Evolutionary conservation across 2,888 invertebrate species (phyloP).

Genomic region (Agrotis exclamationis): DNA sequence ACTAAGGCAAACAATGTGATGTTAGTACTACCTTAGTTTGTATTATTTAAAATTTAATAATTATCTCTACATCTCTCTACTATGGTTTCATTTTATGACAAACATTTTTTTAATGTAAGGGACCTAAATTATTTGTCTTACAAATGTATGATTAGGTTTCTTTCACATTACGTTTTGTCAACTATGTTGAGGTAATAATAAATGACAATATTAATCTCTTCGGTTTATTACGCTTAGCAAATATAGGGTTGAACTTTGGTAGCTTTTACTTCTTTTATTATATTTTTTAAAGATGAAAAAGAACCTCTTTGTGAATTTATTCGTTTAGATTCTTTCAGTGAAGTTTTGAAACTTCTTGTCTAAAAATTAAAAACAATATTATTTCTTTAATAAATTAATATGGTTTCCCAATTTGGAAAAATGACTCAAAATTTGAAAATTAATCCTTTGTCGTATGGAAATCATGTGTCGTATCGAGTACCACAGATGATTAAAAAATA

Average conservation of each 20-base stretch:
- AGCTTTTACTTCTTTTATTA: constrained; percentile 40
- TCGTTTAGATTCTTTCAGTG: background rate
- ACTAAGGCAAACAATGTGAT: constrained; percentile 79
- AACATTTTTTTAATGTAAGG: constrained; percentile 22
- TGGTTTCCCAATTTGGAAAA: background rate
- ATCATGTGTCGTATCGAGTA: constrained; percentile 51
- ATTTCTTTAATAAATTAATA: background rate
- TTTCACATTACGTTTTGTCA: constrained; percentile 24
- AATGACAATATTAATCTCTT: constrained; percentile 36
- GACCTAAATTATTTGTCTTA: constrained; percentile 29
- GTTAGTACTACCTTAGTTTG: constrained; percentile 74
- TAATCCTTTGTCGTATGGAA: constrained; percentile 11
- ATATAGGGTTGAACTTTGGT: constrained; percentile 49
- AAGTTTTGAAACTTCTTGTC: background rate
- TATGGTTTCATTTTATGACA: constrained; percentile 39
- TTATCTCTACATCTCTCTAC: constrained; percentile 50
- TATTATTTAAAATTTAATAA: constrained; percentile 72
- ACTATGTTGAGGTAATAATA: constrained; percentile 31
- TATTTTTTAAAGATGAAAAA: constrained; percentile 29
- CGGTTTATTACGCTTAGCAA: constrained; percentile 58
- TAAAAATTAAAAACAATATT: background rate
- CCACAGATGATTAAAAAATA: constrained; percentile 16
- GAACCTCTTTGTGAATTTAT: constrained; percentile 8
- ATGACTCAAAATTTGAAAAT: background rate
- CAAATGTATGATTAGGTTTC: constrained; percentile 35